phyloP scores from a whole-genome alignment of 2,113 vertebrate species.

The Mesembrinibis cayennensis region DNA sequence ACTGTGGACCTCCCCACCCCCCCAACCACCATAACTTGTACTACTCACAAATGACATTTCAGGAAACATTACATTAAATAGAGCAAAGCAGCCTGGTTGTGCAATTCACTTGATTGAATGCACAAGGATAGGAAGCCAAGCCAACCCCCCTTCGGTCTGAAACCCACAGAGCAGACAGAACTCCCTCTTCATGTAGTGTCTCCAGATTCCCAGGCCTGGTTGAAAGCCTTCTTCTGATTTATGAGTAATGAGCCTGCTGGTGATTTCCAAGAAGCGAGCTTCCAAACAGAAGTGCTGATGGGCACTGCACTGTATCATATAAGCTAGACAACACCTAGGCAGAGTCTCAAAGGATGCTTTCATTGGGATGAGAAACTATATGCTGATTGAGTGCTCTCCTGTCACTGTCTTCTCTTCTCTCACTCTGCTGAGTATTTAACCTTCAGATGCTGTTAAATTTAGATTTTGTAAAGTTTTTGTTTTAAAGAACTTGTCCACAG shows the following conservation, averaged over 20 bases:
- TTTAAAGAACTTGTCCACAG: not conserved
- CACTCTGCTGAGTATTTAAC: not conserved
- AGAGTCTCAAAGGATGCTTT: constrained; percentile 45
- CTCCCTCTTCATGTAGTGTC: not conserved
- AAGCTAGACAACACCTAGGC: constrained; percentile 52
- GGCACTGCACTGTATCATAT: constrained; percentile 40
- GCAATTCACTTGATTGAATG: constrained; percentile 40
- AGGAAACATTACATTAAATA: constrained; percentile 16
- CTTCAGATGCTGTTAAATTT: constrained; percentile 3
- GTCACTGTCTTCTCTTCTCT: constrained; percentile 11
- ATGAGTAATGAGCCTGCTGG: constrained; percentile 34
- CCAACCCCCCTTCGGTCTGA: not conserved
- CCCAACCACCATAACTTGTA: not conserved
- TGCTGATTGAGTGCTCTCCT: not conserved
- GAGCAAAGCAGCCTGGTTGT: not conserved
- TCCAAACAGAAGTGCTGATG: constrained; percentile 48
- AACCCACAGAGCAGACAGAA: constrained; percentile 29
- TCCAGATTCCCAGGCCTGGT: constrained; percentile 43
- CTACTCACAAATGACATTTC: not conserved
- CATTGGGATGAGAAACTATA: not conserved
- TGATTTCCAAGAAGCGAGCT: constrained; percentile 28
- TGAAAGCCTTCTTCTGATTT: constrained; percentile 16
- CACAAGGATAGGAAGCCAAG: constrained; percentile 12
- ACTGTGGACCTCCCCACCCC: not conserved
- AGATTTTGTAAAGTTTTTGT: not conserved